phyloP scores from a whole-genome alignment of 2,888 invertebrate species.

The Nephrotoma guestfalica region DNA sequence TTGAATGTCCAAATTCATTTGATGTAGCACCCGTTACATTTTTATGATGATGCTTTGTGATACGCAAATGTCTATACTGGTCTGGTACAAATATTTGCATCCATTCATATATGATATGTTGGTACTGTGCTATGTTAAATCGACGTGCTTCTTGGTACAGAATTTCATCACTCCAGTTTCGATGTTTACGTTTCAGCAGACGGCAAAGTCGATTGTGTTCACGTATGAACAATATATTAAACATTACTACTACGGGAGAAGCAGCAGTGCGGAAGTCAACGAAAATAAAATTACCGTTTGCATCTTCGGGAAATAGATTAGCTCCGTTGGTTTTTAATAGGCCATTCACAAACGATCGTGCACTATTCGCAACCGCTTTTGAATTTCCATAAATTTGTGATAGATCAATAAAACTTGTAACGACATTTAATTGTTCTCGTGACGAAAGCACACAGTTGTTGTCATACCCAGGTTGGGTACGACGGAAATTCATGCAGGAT shows the following conservation, averaged over 20 bases:
- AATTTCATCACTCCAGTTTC: constrained; percentile 40
- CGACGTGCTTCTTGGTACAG: constrained; percentile 40
- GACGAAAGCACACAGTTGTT: constrained; percentile 41
- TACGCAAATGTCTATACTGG: neutral
- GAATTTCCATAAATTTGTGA: neutral
- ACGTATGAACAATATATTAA: constrained; percentile 38
- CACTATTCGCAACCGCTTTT: neutral
- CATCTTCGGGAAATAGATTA: neutral
- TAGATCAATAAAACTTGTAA: neutral
- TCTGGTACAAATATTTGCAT: constrained; percentile 27
- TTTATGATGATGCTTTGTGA: neutral
- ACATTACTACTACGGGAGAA: constrained; percentile 37
- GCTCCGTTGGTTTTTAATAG: neutral
- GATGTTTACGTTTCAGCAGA: constrained; percentile 36
- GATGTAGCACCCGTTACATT: constrained; percentile 29
- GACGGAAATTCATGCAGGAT: neutral
- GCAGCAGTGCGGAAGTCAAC: constrained; percentile 40
- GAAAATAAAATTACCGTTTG: constrained; percentile 14
- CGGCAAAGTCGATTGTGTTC: constrained; percentile 42
- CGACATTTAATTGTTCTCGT: constrained; percentile 31
- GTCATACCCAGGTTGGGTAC: neutral
- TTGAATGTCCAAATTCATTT: constrained; percentile 62
- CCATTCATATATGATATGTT: constrained; percentile 46
- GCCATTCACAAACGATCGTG: neutral
- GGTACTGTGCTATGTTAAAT: constrained; percentile 40